A percentile compares a stretch with the other conserved stretches of the same genome.
These are phyloP conservation scores for Diachasma alloeum DNA, from an alignment of 1,140 invertebrate species.

Conservation along the genomic window DNA sequence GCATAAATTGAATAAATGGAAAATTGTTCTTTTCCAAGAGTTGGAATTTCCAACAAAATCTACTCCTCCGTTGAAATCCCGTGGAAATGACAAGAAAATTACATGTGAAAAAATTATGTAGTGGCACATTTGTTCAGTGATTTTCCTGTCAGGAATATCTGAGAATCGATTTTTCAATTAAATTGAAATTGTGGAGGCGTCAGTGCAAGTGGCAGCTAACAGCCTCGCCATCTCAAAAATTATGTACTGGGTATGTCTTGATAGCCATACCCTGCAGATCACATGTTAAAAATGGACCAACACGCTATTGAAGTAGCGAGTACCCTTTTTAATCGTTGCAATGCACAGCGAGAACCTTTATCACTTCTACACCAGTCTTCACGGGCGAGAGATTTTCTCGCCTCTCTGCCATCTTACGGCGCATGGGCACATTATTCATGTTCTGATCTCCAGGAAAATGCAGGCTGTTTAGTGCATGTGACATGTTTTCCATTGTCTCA, in stretches of 20 bases:
- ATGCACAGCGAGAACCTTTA: background rate
- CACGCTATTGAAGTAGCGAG: conserved; percentile 66
- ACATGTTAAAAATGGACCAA: conserved; percentile 35
- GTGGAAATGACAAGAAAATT: too few relatives aligned
- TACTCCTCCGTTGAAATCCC: too few relatives aligned
- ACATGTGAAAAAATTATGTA: too few relatives aligned
- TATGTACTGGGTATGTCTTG: conserved; percentile 71
- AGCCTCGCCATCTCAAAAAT: conserved; percentile 66
- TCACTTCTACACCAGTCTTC: background rate
- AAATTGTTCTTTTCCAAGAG: too few relatives aligned
- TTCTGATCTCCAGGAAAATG: too few relatives aligned
- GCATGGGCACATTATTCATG: background rate
- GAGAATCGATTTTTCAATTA: background rate
- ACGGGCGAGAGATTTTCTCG: background rate
- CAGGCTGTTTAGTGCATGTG: too few relatives aligned
- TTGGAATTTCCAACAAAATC: too few relatives aligned
- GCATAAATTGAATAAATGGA: too few relatives aligned
- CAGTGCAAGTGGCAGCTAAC: conserved; percentile 64
- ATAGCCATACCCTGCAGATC: conserved; percentile 68
- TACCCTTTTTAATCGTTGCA: conserved; percentile 64
- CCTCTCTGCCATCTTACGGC: background rate
- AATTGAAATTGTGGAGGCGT: conserved; percentile 53
- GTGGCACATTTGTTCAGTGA: too few relatives aligned
- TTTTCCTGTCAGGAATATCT: too few relatives aligned
- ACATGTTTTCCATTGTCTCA: too few relatives aligned